A percentile compares a stretch with the other conserved stretches of the same genome.
Conservation (phyloP, 2,797 vertebrate species). For the Zalophus californianus region DNA sequence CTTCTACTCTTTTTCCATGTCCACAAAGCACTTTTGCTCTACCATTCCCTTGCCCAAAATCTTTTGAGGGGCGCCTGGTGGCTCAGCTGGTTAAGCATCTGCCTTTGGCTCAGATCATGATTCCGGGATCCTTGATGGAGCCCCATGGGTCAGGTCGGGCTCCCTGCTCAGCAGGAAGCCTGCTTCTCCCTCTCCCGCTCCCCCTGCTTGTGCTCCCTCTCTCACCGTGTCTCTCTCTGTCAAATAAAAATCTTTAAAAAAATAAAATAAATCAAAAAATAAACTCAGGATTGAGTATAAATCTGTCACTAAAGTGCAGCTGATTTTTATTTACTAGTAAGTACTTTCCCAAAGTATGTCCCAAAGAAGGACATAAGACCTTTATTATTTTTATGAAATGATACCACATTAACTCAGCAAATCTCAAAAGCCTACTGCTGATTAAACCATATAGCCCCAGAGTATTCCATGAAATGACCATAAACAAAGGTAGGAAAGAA, state of each 20-base stretch:
- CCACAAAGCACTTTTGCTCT: not conserved
- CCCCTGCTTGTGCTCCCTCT: not conserved
- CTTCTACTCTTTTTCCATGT: not conserved
- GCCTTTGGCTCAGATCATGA: too few species aligned
- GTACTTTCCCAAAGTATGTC: not conserved
- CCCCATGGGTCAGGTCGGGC: too few species aligned
- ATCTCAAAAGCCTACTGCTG: not conserved
- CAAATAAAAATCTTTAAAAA: not conserved
- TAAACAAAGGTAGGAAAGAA: not conserved
- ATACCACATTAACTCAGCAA: not conserved
- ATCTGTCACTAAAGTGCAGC: not conserved
- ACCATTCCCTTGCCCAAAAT: not conserved
- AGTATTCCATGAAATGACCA: not conserved
- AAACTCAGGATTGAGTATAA: not conserved
- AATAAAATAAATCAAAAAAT: not conserved
- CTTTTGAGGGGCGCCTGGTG: not conserved
- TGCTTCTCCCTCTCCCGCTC: too few species aligned
- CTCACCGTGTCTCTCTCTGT: not conserved
- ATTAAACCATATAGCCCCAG: not conserved
- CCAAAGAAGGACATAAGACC: not conserved
- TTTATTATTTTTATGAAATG: slow-evolving; percentile 10
- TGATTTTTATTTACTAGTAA: slow-evolving; percentile 34
- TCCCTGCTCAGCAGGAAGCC: too few species aligned
- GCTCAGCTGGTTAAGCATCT: too few species aligned
- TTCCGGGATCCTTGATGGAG: too few species aligned